Evolutionary conservation across 2,113 vertebrate species (phyloP).

Genomic region (Mus pahari): DNA sequence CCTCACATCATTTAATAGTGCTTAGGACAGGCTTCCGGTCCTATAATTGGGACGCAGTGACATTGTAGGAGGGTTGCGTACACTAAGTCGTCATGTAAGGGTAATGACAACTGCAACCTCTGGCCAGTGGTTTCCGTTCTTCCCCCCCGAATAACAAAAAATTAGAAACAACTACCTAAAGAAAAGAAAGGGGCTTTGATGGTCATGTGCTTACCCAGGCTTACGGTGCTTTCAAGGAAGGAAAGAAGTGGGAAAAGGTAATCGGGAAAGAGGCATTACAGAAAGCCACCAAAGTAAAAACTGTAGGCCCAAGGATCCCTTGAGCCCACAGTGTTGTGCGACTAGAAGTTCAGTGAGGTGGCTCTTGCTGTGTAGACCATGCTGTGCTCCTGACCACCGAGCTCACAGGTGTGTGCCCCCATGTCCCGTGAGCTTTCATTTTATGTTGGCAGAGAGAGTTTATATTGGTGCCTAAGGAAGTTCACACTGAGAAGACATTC

Average conservation of each 20-base stretch:
- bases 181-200: background rate
- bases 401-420: too few species aligned
- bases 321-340: background rate
- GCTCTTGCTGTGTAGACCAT: background rate
- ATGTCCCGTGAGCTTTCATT: background rate
- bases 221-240: background rate
- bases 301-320: background rate
- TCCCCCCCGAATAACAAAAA: background rate
- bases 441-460: background rate
- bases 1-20: background rate
- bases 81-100: background rate
- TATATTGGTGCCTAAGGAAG: too few species aligned
- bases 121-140: background rate
- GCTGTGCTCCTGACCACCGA: background rate
- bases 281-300: background rate
- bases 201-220: background rate
- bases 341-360: background rate
- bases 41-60: background rate
- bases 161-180: background rate
- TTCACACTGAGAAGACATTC: background rate
- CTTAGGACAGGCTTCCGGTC: fast-evolving
- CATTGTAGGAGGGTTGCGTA: background rate
- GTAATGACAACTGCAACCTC: background rate
- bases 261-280: background rate
- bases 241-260: too few species aligned